Evolutionary conservation across 2,797 vertebrate species (phyloP), one percentile per base, ranked within the genome.

Genomic region (Sciurus carolinensis): DNA sequence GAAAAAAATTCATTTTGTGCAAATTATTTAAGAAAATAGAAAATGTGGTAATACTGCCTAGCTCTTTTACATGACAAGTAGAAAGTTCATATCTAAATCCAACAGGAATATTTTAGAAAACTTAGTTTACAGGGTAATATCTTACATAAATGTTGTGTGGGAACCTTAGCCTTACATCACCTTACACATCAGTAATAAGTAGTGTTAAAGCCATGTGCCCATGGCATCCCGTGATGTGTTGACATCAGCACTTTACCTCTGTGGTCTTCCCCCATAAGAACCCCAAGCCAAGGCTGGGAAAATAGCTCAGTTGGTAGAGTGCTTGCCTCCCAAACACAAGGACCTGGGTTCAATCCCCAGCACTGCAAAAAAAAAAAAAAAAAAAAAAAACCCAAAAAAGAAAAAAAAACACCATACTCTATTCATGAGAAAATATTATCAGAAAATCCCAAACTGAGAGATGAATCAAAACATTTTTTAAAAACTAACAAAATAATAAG

Each of bases 131-230:
- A 39, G 12, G 42, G 1, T 66, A 1, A 64, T 39, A 36, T 8
- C 26, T 52, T 87, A 18, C 22, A 44, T 11, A 59, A 84, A 66
- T 20, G 66, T 50, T 88, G 77, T 26, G 17, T 66, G 33, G 14
- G 24, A 44, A 87, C 13, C 3, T 20, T 20, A 71, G 24, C 2
- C 52, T n/a, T n/a, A 59, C 11, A 33, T 3, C 22, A 39, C 2
- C 52, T n/a, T n/a, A 67, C 11, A 1, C 22, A 39, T 44, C 42
- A 76, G 5, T 36, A 44, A 39, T 44, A 42, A 52, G 26, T 3
- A 81, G 59, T n/a, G 3, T 24, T 44, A 1, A 36, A 69, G 28
- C 3, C 2, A 52, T 7, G 3, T 20, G 1, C 2, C 12, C 4
- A 11, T 8, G 4, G 14, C 7, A 4, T 84, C 1, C 17, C 22